Evolutionary conservation across 2,888 invertebrate genomes (phyloP), one percentile per base, ranked within the genome.

Genomic region (Gerris lacustris): DNA sequence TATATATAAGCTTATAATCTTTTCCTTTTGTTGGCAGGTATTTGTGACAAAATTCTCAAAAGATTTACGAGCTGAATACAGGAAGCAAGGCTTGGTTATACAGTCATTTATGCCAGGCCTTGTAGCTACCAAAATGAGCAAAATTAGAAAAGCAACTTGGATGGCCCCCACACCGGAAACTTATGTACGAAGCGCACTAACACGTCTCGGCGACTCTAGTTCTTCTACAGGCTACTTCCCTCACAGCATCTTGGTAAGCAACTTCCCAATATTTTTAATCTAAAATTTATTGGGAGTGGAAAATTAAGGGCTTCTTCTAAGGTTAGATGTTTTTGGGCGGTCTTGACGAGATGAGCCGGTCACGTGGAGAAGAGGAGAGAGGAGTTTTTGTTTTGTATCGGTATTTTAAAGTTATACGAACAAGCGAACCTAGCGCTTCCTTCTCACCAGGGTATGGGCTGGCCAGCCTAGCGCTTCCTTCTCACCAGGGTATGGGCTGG

Each of bases 111-210:
- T 89, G 71, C 96, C 96, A 0, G 94, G 92, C 2, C 92, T 90
- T 76, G 95, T 96, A 0, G 92, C 92, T 43, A 94, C 95, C 0
- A 95, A 95, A 78, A 92, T 94, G 91, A 88, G 91, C 9, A 91
- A 91, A 77, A 89, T 94, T 72, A 84, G 86, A n/a, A 80, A 79
- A 75, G 83, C 88, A 45, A 86, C 88, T 0, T 83, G 88, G 80
- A 86, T 92, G 82, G 89, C 91, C 0, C 93, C 93, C 0, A 84
- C 87, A 0, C 86, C 93, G 0, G 84, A 87, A 66, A 84, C 82
- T 55, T 94, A 86, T 79, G 92, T 92, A 47, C 83, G 83, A 71
- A 85, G 88, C 0, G 88, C 92, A 0, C 79, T 93, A 2, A 84
- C 83, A 71, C 86, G 89, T 2, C 83, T 91, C 7, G 93, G 92